A percentile compares a stretch with the other conserved stretches of the same genome.
These are phyloP conservation scores for Microcaecilia unicolor DNA, from an alignment of 2,797 vertebrate species.

Conservation along the genomic window DNA sequence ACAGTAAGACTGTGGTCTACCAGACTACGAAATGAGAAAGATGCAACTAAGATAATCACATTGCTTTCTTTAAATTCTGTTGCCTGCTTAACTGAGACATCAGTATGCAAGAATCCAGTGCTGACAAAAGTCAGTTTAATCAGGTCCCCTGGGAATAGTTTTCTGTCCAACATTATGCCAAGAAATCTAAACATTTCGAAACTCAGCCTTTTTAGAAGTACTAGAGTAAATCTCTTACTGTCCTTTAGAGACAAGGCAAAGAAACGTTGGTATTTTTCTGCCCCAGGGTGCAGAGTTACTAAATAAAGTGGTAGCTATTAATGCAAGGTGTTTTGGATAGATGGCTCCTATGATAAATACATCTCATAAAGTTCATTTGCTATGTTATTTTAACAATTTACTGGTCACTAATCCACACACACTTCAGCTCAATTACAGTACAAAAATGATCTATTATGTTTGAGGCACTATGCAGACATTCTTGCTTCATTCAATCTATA, in stretches of 20 bases:
- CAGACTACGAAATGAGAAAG: conserved; percentile 15
- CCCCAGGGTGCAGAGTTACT: neutral
- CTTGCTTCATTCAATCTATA: conserved; percentile 5
- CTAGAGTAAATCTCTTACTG: neutral
- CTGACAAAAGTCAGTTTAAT: conserved; percentile 16
- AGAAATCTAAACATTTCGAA: neutral
- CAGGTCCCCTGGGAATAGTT: conserved; percentile 1
- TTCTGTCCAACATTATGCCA: neutral
- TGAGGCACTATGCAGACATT: conserved; percentile 1
- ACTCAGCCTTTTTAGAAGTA: too few relatives aligned
- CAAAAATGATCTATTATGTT: neutral
- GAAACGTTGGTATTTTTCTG: neutral
- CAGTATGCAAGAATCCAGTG: neutral
- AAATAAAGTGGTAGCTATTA: neutral
- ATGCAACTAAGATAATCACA: conserved; percentile 4
- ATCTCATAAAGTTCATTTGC: conserved; percentile 4
- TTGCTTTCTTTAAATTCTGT: conserved; percentile 13
- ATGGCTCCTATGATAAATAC: too few relatives aligned
- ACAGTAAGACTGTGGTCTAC: conserved; percentile 4
- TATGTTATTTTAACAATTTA: conserved; percentile 9
- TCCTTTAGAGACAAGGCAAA: neutral
- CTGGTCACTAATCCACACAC: neutral
- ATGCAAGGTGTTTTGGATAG: too few relatives aligned
- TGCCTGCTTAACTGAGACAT: conserved; percentile 23
- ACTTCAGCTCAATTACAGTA: conserved; percentile 9